Conservation (phyloP, 2,113 vertebrate genomes). For the Merops nubicus region DNA sequence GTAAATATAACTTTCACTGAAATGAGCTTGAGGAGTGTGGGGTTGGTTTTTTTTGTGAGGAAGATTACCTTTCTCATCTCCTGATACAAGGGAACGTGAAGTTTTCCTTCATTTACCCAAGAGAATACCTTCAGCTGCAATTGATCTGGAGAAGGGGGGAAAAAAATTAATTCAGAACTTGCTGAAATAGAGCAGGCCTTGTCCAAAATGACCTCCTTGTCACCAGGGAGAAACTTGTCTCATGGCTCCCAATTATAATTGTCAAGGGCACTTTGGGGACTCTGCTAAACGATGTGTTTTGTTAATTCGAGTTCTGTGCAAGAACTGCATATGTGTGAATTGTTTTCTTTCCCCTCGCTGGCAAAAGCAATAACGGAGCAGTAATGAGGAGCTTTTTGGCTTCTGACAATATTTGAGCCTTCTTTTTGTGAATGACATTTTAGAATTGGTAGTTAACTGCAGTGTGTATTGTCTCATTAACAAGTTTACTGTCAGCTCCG, state of each 20-base stretch:
- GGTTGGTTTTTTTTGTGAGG: neutral
- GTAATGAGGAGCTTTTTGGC: conserved; percentile 33
- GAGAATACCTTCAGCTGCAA: neutral
- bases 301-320: neutral
- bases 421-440: conserved; percentile 56
- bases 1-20: neutral
- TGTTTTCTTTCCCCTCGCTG: neutral
- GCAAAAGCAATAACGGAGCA: conserved; percentile 44
- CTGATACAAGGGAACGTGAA: neutral
- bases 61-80: neutral
- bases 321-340: neutral
- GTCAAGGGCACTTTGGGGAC: neutral
- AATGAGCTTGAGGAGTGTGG: neutral
- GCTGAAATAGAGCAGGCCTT: neutral
- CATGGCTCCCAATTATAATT: conserved; percentile 10
- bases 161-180: neutral
- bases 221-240: neutral
- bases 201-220: neutral
- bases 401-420: neutral
- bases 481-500: conserved; percentile 63
- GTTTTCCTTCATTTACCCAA: neutral
- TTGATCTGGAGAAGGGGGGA: neutral
- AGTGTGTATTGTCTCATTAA: conserved; percentile 65
- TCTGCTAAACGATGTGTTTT: neutral
- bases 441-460: conserved; percentile 43